Conservation (phyloP, 2,797 vertebrate species). For the Pangasius mekongensis region DNA sequence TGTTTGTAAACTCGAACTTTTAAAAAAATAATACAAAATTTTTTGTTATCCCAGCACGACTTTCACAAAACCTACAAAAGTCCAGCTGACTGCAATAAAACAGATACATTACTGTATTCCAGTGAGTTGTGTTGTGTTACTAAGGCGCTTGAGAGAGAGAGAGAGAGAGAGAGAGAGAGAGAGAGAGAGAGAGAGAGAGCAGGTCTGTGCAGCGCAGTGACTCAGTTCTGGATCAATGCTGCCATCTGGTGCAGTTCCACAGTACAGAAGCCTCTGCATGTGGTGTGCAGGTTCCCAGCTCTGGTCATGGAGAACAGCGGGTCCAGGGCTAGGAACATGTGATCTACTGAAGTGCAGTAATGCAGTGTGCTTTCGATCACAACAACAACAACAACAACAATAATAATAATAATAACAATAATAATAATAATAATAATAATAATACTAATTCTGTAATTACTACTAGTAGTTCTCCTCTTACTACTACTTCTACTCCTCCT, state of each 20-base stretch:
- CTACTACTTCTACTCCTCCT: accelerated
- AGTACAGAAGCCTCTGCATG: neutral
- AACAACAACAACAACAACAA: too few relatives aligned
- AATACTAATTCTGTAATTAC: neutral
- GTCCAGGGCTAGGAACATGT: neutral
- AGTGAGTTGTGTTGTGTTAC: neutral
- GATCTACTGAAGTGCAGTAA: neutral
- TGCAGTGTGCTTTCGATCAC: neutral
- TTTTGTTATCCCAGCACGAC: neutral
- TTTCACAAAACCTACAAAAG: neutral
- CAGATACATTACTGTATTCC: neutral
- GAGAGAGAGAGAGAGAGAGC: neutral
- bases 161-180: neutral
- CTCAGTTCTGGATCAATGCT: neutral
- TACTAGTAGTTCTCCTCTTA: neutral
- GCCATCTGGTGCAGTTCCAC: conserved; percentile 10
- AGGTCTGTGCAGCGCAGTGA: neutral
- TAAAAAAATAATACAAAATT: neutral
- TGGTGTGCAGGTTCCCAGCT: neutral
- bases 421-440: too few relatives aligned
- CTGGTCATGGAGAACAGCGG: neutral
- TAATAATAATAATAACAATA: too few relatives aligned
- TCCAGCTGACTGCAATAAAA: neutral
- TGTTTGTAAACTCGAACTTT: neutral
- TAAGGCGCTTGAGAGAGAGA: too few relatives aligned